Conservation (phyloP, 2,888 invertebrate genomes). For the Eupithecia centaureata region DNA sequence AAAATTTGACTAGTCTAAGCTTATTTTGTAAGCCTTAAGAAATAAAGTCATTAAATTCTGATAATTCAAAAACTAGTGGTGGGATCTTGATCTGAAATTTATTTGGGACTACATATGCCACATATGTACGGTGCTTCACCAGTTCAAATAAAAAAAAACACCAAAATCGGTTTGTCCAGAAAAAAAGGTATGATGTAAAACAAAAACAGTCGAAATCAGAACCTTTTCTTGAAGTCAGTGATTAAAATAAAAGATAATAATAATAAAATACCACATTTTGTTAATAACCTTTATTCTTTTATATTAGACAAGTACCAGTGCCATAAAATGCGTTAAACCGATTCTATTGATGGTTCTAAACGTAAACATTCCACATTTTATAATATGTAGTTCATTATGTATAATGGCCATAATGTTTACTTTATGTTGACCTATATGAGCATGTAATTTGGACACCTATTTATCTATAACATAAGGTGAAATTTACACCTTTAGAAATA, state of each 20-base stretch:
- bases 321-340: conserved; percentile 61
- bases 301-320: conserved; percentile 70
- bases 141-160: no score
- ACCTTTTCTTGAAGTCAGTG: no score
- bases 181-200: no score
- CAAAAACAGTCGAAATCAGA: no score
- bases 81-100: no score
- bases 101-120: no score
- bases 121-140: no score
- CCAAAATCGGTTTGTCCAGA: no score
- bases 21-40: no score
- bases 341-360: conserved; percentile 58
- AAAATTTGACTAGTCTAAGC: no score
- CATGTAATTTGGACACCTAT: background rate
- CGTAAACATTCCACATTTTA: conserved; percentile 45
- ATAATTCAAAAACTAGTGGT: no score
- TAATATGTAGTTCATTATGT: background rate
- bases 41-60: no score
- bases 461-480: background rate
- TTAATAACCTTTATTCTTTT: conserved; percentile 71
- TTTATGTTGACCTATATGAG: background rate
- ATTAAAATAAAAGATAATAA: background rate
- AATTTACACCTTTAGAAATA: background rate
- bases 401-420: background rate
- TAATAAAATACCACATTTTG: conserved; percentile 43